Percentiles rank a stretch among this genome's conserved stretches.
Conservation (phyloP, 2,113 vertebrate genomes). For the Struthidea cinerea region DNA sequence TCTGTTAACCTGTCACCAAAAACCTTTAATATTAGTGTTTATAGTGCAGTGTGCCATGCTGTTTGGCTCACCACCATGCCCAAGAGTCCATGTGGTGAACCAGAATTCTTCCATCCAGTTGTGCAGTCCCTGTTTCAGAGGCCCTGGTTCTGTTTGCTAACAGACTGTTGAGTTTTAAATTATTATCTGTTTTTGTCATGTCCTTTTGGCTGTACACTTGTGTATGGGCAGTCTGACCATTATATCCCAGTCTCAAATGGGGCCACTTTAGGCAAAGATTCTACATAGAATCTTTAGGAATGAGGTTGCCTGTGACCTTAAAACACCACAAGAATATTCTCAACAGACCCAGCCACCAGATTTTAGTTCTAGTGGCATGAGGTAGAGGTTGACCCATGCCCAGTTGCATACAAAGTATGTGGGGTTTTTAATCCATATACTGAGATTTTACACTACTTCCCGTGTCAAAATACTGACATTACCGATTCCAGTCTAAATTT, state of each 20-base stretch:
- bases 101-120: not conserved
- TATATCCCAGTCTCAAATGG: not conserved
- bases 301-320: not conserved
- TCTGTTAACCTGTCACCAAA: not conserved
- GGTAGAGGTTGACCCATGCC: not conserved
- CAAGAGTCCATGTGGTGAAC: not conserved
- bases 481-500: constrained; percentile 21
- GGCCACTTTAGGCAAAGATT: not conserved
- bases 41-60: not conserved
- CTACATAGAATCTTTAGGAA: not conserved
- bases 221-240: not conserved
- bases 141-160: not conserved
- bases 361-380: not conserved
- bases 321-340: not conserved
- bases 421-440: not conserved
- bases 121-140: not conserved
- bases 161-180: not conserved
- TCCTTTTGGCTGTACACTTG: not conserved
- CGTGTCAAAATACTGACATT: not conserved
- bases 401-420: not conserved
- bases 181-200: not conserved
- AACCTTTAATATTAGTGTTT: not conserved
- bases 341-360: not conserved
- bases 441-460: not conserved
- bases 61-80: not conserved